Evolutionary conservation across 2,797 vertebrate species (phyloP).

Genomic region (Lindbergichthys nudifrons): DNA sequence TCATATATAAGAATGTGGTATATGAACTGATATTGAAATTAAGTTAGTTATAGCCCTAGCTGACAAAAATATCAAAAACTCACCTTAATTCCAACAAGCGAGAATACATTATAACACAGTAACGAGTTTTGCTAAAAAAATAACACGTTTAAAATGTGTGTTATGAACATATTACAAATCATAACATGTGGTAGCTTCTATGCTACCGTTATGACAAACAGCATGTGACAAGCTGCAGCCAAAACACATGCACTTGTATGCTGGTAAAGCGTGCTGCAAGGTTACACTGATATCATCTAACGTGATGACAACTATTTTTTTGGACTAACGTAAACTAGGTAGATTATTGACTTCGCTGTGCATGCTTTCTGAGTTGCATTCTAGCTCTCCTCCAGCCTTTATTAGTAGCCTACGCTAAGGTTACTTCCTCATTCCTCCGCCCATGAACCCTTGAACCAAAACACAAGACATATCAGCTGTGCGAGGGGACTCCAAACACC

Average conservation of each 20-base stretch:
- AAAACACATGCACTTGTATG: background rate
- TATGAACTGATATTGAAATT: background rate
- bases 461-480: slow-evolving; percentile 51
- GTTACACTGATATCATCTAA: background rate
- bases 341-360: background rate
- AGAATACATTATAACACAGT: background rate
- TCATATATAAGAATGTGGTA: background rate
- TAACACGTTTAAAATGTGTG: background rate
- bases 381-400: slow-evolving; percentile 41
- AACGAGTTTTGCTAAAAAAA: background rate
- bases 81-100: background rate
- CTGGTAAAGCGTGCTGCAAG: background rate
- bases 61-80: background rate
- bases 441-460: slow-evolving; percentile 77
- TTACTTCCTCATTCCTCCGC: slow-evolving; percentile 87
- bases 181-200: background rate
- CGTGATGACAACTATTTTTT: no score
- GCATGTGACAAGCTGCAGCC: slow-evolving; percentile 56
- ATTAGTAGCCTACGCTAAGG: slow-evolving; percentile 9
- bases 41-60: background rate
- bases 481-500: slow-evolving; percentile 26
- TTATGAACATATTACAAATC: no score
- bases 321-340: background rate
- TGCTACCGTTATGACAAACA: slow-evolving; percentile 20
- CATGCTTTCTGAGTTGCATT: slow-evolving; percentile 35